These are phyloP conservation scores for Charaxes varanes DNA, from an alignment of 1,140 invertebrate species.

Conservation along the genomic window DNA sequence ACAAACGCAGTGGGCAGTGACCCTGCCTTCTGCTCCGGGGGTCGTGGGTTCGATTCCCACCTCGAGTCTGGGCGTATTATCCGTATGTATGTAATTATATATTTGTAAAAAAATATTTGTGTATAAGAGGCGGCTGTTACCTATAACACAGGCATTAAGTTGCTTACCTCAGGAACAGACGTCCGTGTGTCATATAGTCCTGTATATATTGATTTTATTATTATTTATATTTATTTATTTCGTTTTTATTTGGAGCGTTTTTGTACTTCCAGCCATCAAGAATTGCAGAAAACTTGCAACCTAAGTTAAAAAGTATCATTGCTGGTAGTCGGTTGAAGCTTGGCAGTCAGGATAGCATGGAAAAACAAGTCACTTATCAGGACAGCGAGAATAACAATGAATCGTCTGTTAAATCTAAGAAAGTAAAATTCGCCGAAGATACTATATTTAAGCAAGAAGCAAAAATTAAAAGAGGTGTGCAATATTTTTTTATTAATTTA, in stretches of 20 bases:
- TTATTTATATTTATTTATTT: conserved; percentile 1
- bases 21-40: too few relatives aligned
- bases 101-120: too few relatives aligned
- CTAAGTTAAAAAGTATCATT: conserved; percentile 59
- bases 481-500: neutral
- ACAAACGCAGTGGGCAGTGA: too few relatives aligned
- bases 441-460: conserved; percentile 50
- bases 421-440: conserved; percentile 54
- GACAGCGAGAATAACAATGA: conserved; percentile 35
- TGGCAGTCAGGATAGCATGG: conserved; percentile 53
- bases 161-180: too few relatives aligned
- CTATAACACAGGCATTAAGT: too few relatives aligned
- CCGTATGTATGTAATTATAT: too few relatives aligned
- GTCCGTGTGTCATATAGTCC: too few relatives aligned
- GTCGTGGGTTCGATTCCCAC: too few relatives aligned
- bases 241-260: neutral
- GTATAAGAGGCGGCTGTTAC: too few relatives aligned
- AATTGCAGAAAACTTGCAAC: conserved; percentile 30
- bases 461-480: conserved; percentile 43
- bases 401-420: conserved; percentile 42
- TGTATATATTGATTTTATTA: too few relatives aligned
- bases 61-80: too few relatives aligned
- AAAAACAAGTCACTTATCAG: conserved; percentile 53
- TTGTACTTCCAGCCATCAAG: conserved; percentile 39
- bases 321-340: conserved; percentile 31